phyloP scores from a whole-genome alignment of 2,797 vertebrate genomes.

The Gymnopithys bicolor region DNA sequence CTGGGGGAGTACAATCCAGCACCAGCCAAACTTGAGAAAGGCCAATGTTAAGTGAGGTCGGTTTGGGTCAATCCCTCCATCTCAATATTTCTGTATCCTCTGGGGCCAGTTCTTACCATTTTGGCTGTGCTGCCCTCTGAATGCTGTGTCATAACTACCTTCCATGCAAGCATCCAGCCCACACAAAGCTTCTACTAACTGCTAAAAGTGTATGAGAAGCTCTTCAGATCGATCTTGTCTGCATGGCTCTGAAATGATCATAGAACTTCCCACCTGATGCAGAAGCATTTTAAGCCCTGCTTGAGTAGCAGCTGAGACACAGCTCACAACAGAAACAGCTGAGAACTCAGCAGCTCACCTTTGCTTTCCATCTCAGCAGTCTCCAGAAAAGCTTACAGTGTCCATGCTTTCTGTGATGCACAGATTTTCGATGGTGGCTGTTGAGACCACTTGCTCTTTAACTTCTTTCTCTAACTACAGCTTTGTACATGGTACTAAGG shows the following conservation, averaged over 20 bases:
- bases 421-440: not conserved
- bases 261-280: not conserved
- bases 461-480: not conserved
- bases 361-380: not conserved
- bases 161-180: not conserved
- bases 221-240: not conserved
- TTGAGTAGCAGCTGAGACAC: not conserved
- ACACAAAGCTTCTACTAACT: not conserved
- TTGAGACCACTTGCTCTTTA: not conserved
- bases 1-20: not conserved
- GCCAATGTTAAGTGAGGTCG: not conserved
- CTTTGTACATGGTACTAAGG: not conserved
- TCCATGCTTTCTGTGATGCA: not conserved
- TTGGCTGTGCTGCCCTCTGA: accelerated
- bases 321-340: not conserved
- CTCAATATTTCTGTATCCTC: not conserved
- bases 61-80: not conserved
- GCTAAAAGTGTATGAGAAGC: not conserved
- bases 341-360: not conserved
- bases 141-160: not conserved
- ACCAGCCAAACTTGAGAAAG: not conserved
- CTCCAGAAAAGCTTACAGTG: not conserved
- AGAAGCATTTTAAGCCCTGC: not conserved
- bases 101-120: not conserved
- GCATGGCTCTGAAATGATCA: not conserved